Percentiles rank a stretch among this genome's conserved stretches.
These are phyloP conservation scores for Promerops cafer DNA, from an alignment of 2,113 vertebrate genomes.

Conservation along the genomic window DNA sequence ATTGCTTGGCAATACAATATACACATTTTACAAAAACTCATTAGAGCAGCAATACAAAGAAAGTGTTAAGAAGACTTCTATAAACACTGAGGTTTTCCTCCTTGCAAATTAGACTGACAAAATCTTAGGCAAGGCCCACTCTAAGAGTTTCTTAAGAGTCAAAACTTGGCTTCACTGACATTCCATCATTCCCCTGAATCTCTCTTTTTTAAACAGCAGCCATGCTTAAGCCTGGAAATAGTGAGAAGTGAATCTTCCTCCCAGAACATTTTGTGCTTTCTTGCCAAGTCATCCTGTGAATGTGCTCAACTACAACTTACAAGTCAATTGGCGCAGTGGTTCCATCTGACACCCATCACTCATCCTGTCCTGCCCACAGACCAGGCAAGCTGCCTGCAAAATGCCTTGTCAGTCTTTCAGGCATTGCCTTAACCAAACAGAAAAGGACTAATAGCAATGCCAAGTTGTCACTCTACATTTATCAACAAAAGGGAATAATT, in stretches of 20 bases:
- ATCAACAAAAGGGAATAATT: neutral
- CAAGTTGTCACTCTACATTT: slow-evolving; percentile 2
- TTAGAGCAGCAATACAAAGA: neutral
- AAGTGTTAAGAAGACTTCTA: neutral
- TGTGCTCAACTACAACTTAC: neutral
- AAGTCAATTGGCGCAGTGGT: neutral
- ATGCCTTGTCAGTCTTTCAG: neutral
- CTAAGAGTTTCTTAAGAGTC: neutral
- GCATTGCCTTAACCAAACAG: neutral
- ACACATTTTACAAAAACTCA: neutral
- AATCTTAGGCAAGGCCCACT: neutral
- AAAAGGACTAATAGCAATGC: neutral
- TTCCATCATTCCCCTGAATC: neutral
- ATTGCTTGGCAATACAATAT: neutral
- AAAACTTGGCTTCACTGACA: neutral
- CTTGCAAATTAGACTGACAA: neutral
- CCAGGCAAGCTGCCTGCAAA: neutral
- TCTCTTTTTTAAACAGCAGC: neutral
- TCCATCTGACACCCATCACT: neutral
- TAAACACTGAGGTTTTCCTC: neutral
- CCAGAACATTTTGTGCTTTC: neutral
- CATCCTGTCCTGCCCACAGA: neutral
- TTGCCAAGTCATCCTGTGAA: neutral
- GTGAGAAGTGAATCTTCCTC: neutral
- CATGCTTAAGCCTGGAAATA: neutral